These are phyloP conservation scores for Amblyraja radiata DNA, from an alignment of 2,797 vertebrate genomes.

Conservation along the genomic window DNA sequence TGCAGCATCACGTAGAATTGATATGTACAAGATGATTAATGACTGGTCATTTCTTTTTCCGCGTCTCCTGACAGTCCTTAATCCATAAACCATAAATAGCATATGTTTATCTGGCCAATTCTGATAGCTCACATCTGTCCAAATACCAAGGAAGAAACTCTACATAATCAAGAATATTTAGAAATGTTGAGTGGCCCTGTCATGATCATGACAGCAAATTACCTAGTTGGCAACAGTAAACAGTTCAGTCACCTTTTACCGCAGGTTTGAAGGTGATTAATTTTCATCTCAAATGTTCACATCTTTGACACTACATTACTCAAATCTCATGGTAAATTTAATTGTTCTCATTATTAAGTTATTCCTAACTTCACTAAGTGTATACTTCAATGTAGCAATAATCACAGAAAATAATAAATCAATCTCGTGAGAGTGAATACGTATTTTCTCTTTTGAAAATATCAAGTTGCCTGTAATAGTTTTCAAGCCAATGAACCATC, in stretches of 20 bases:
- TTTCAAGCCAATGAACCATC: neutral
- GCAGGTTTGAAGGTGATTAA: neutral
- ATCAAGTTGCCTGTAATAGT: neutral
- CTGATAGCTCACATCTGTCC: no score
- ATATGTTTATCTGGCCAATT: neutral
- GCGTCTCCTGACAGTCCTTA: neutral
- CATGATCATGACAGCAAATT: neutral
- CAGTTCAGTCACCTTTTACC: neutral
- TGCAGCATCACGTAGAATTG: no score
- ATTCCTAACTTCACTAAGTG: neutral
- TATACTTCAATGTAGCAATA: neutral
- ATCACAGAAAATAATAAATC: neutral
- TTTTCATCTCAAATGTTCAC: neutral
- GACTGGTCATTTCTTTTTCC: neutral
- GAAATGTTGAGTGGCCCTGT: neutral
- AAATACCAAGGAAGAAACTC: neutral
- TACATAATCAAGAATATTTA: neutral
- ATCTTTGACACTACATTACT: neutral
- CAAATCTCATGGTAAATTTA: neutral
- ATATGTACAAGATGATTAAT: neutral
- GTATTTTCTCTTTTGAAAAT: neutral
- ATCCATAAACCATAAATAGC: conserved; percentile 6
- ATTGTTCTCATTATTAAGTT: neutral
- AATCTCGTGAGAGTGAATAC: neutral
- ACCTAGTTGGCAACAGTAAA: neutral